Evolutionary conservation across 2,113 vertebrate genomes (phyloP), one percentile per base, ranked within the genome.

Genomic region (Lophura nycthemera): DNA sequence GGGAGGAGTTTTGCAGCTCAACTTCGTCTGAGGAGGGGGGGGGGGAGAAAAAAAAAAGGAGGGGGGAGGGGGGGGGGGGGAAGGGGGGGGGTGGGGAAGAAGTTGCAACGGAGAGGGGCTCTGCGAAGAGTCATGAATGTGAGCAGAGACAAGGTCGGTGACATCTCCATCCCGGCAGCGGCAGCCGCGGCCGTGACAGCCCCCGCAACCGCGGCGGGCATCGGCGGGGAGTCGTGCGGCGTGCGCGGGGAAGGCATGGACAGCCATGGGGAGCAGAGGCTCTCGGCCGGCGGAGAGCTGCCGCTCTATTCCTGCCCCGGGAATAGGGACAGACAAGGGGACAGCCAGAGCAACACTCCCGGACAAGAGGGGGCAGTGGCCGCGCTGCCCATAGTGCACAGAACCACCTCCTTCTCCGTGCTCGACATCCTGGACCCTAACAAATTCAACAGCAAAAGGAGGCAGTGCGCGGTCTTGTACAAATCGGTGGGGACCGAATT

Each of bases 401-500:
- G 99, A 95, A 99, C 99, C 97, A 99, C 99, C 48, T 98, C 99
- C 19, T 99, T 99, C 97, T 99, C 99, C 6, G 99, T 99, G 50
- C 97, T 99, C 97, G 99, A 99, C 98, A 99, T 99, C 95, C 97
- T 99, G 98, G 99, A 99, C 95, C 98, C 98, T 67, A 99, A 99
- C 97, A 99, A 99, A 96, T 99, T 99, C 98, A 99, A 99, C 81
- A 99, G 99, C 97, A 97, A 98, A 25, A 94, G 97, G 74, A 96
- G 97, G 89, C 97, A 97, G 40, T 94, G 97, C 83, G 97, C 93
- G 22, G 82, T 94, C 80, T 82, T 95, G 71, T 98, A 97, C 93
- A 98, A 98, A 70, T 95, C 95, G 19, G 93, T 97, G 96, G 64
- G 93, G 54, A 17, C 96, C 98, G 78, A 96, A 17, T 71, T 74